Percentiles rank a stretch among this genome's conserved stretches.
These are phyloP conservation scores for Phylloscopus whistleri DNA, from an alignment of 2,113 vertebrate genomes.

Conservation along the genomic window DNA sequence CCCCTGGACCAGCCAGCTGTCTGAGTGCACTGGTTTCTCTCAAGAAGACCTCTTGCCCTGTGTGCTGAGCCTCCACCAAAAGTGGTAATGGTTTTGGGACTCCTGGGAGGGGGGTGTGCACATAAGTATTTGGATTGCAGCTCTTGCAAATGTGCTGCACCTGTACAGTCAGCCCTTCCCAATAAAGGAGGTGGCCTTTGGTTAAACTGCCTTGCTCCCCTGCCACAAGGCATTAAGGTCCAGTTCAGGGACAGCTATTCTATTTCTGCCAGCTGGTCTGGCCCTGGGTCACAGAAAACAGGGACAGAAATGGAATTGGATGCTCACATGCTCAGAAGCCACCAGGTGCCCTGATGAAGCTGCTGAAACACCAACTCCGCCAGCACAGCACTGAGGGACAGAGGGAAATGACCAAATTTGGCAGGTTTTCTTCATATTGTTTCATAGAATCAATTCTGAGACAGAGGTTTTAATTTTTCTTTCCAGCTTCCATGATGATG, in stretches of 20 bases:
- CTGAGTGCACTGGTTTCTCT: conserved; percentile 87
- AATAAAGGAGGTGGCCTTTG: not conserved
- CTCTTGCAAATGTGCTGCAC: not conserved
- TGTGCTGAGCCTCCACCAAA: conserved; percentile 76
- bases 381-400: not conserved
- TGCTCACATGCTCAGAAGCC: not conserved
- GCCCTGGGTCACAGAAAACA: not conserved
- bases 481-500: conserved; percentile 86
- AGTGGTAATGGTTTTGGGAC: conserved; percentile 70
- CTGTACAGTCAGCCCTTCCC: not conserved
- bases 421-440: not conserved
- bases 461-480: not conserved
- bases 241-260: not conserved
- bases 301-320: not conserved
- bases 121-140: not conserved
- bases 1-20: conserved; percentile 84
- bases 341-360: not conserved
- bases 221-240: not conserved
- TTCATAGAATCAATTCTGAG: not conserved
- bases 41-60: conserved; percentile 83
- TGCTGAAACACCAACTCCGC: not conserved
- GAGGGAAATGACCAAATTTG: not conserved
- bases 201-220: not conserved
- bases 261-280: not conserved
- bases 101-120: too few species aligned